Evolutionary conservation across 1,140 invertebrate species (phyloP), one percentile per base, ranked within the genome.

Genomic region (Lasaia peninsularis): DNA sequence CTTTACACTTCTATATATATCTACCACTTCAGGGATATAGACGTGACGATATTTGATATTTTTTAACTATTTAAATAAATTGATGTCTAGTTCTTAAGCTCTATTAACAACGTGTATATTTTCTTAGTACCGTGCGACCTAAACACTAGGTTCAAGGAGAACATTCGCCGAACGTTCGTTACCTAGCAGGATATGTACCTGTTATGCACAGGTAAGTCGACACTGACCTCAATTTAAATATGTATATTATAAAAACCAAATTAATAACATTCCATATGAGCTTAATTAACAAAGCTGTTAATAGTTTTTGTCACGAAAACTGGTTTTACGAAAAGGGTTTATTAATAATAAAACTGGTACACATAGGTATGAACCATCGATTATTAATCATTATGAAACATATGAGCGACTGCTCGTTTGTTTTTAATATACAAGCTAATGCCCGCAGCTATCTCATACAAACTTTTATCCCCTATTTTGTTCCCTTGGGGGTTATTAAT

Each of bases 141-240:
- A 56, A 56, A 58, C 21, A 48, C 52, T 57, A 51, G 61, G 67
- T 69, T 69, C 67, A 69, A 69, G 67, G 66, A 57, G 60, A 65
- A 62, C 52, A 33, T 49, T 51, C 52, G 55, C 59, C 35, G 40
- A 65, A 65, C 55, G 60, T 56, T 65, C 58, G 60, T 57, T 59
- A 59, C 58, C 63, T 56, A 59, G 59, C 61, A 64, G 67, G 62
- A 69, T 69, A 48, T 64, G 51, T 52, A 52, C 51, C 51, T 52
- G 51, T 32, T 52, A 34, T 44, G 51, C 51, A 52, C 31, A 34
- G n/a, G n/a, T n/a, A n/a, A 28, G 8, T 7, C 24, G 24, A 44
- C 37, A 44, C 16, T 44, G 40, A 44, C 40, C 40, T 16, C 18
- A 16, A 44, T 44, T 44, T 44, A 20, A 44, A 44, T 44, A 44